Conservation (phyloP, 30 jellyfish, hydroid and myxozoan species). For the Haliclystus octoradiatus region DNA sequence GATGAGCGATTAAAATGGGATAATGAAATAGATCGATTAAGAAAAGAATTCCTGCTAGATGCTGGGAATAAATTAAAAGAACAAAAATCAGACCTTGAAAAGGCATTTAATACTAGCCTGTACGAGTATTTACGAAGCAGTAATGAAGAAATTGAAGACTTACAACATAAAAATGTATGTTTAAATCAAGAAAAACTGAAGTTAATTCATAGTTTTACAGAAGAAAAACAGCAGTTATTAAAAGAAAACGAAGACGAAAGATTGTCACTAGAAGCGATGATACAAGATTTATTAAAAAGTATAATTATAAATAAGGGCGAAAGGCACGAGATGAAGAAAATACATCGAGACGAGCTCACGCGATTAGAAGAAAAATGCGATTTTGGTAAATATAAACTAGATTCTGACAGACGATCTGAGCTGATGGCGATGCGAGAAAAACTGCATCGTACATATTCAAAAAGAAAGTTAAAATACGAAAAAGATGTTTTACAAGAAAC, state of each 20-base stretch:
- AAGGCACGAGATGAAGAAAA: slow-evolving; percentile 22
- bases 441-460: background rate
- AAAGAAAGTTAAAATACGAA: background rate
- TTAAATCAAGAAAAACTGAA: background rate
- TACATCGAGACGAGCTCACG: slow-evolving; percentile 22
- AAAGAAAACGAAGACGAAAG: slow-evolving; percentile 33
- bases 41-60: slow-evolving; percentile 44
- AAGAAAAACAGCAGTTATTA: background rate
- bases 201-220: background rate
- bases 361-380: background rate
- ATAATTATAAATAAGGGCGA: slow-evolving; percentile 33
- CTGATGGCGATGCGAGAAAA: background rate
- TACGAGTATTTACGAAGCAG: slow-evolving; percentile 7
- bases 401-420: background rate
- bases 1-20: slow-evolving; percentile 93
- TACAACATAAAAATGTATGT: background rate
- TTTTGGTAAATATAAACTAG: background rate
- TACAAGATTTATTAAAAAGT: slow-evolving; percentile 49
- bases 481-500: background rate
- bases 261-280: slow-evolving; percentile 40
- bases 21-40: slow-evolving; percentile 42
- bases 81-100: slow-evolving; percentile 71
- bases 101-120: slow-evolving; percentile 28
- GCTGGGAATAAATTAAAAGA: slow-evolving; percentile 38
- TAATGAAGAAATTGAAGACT: background rate